Percentiles rank a stretch among this genome's conserved stretches.
These are phyloP conservation scores for Lissonota sp. DNA, from an alignment of 2,888 invertebrate species.

Conservation along the genomic window DNA sequence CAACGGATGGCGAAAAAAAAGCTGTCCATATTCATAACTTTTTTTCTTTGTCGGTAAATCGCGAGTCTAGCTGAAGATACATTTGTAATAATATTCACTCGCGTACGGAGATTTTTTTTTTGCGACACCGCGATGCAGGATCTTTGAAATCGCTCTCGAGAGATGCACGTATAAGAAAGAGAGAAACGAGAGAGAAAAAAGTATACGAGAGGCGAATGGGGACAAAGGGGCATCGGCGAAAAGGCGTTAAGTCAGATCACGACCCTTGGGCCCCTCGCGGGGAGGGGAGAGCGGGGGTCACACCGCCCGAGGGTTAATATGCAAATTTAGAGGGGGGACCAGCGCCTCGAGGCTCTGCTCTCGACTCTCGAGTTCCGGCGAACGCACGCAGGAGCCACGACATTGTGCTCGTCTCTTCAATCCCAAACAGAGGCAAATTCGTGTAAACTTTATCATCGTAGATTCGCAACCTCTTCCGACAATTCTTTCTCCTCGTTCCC, in stretches of 20 bases:
- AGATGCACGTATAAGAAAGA: slow-evolving; percentile 53
- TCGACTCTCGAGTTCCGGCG: slow-evolving; percentile 24
- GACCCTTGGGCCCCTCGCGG: slow-evolving; percentile 72
- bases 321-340: slow-evolving; percentile 72
- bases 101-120: slow-evolving; percentile 28
- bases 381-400: slow-evolving; percentile 39
- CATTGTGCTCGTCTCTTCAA: slow-evolving; percentile 22
- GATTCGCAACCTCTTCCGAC: too few relatives aligned
- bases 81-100: slow-evolving; percentile 44
- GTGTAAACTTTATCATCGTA: too few relatives aligned
- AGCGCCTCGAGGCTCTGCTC: slow-evolving; percentile 23
- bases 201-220: slow-evolving; percentile 10
- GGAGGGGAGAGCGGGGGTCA: slow-evolving; percentile 31
- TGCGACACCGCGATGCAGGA: neutral
- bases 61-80: neutral
- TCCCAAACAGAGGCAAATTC: slow-evolving; percentile 1
- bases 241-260: slow-evolving; percentile 82
- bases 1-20: neutral
- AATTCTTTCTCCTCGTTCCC: too few relatives aligned
- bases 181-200: slow-evolving; percentile 13
- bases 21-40: too few relatives aligned
- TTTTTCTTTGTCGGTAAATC: too few relatives aligned
- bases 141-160: neutral
- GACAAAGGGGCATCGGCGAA: slow-evolving; percentile 71
- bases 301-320: slow-evolving; percentile 78